Evolutionary conservation across 2,797 vertebrate genomes (phyloP).

Genomic region (Lithobates sylvaticus): DNA sequence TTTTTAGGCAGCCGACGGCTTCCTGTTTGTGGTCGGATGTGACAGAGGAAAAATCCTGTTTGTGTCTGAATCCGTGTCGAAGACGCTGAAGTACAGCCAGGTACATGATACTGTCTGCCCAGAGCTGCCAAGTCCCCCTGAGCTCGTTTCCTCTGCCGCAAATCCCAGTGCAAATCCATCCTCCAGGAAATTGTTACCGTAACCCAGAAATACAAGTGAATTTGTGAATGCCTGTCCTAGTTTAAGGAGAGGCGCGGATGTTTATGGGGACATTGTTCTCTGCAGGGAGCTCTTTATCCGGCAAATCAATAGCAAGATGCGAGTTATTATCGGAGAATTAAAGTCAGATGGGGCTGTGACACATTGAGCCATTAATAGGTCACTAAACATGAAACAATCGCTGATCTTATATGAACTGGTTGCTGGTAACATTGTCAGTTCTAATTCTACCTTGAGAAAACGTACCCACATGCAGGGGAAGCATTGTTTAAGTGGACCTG

Average conservation of each 20-base stretch:
- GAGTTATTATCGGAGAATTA: not conserved
- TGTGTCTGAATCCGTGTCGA: conserved; percentile 92
- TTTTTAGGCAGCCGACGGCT: conserved; percentile 91
- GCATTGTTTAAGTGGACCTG: no score
- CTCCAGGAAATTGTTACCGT: conserved; percentile 42
- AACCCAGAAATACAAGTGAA: conserved; percentile 29
- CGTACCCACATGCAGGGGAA: no score
- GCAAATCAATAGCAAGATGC: conserved; percentile 4
- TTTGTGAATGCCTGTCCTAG: conserved; percentile 48
- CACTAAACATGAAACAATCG: not conserved
- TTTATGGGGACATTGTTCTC: not conserved
- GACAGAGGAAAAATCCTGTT: conserved; percentile 95
- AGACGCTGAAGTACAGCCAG: conserved; percentile 92
- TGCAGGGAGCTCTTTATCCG: not conserved
- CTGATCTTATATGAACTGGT: not conserved
- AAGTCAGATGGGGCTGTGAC: no score
- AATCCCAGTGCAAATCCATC: conserved; percentile 8
- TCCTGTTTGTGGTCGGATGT: conserved; percentile 96
- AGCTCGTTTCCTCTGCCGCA: conserved; percentile 28
- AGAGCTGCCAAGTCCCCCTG: conserved; percentile 3
- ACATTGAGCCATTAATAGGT: not conserved
- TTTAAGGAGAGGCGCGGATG: conserved; percentile 43
- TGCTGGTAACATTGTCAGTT: not conserved
- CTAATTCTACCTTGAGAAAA: no score
- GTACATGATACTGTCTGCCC: conserved; percentile 70